Evolutionary conservation across 2,888 invertebrate species (phyloP).

Genomic region (Microdon myrmicae): DNA sequence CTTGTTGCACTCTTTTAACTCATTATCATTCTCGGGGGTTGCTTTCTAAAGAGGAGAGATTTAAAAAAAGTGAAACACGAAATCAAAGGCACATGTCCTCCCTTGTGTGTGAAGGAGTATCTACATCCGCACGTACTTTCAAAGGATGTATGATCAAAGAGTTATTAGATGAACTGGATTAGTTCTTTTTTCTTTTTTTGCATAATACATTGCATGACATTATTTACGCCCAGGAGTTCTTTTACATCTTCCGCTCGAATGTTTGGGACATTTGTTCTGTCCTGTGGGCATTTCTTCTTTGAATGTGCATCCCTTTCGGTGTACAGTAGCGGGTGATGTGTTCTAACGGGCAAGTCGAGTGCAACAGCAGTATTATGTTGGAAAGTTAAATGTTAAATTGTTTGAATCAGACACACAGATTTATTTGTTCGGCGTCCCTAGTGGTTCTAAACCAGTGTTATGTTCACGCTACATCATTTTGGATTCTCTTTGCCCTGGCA

Average conservation of each 20-base stretch:
- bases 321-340: too few relatives aligned
- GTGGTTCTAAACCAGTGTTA: too few relatives aligned
- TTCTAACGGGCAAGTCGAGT: too few relatives aligned
- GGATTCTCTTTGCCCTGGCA: too few relatives aligned
- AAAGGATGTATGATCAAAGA: slow-evolving; percentile 48
- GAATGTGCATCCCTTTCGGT: too few relatives aligned
- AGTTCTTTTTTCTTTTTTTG: slow-evolving; percentile 33
- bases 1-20: slow-evolving; percentile 32
- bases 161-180: slow-evolving; percentile 52
- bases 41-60: slow-evolving; percentile 5
- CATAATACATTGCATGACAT: slow-evolving; percentile 45
- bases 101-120: slow-evolving; percentile 29
- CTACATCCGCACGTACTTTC: slow-evolving; percentile 29
- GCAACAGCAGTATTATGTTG: too few relatives aligned
- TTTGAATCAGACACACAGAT: too few relatives aligned
- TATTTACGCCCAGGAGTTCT: slow-evolving; percentile 36
- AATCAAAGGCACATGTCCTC: slow-evolving; percentile 39
- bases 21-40: slow-evolving; percentile 35
- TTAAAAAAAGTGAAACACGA: slow-evolving; percentile 13
- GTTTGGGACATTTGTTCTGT: slow-evolving; percentile 37
- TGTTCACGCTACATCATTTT: too few relatives aligned
- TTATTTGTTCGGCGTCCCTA: too few relatives aligned
- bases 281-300: slow-evolving; percentile 33
- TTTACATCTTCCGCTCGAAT: slow-evolving; percentile 35
- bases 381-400: too few relatives aligned